phyloP scores from a whole-genome alignment of 2,888 invertebrate genomes.

The Pristionchus mayeri region DNA sequence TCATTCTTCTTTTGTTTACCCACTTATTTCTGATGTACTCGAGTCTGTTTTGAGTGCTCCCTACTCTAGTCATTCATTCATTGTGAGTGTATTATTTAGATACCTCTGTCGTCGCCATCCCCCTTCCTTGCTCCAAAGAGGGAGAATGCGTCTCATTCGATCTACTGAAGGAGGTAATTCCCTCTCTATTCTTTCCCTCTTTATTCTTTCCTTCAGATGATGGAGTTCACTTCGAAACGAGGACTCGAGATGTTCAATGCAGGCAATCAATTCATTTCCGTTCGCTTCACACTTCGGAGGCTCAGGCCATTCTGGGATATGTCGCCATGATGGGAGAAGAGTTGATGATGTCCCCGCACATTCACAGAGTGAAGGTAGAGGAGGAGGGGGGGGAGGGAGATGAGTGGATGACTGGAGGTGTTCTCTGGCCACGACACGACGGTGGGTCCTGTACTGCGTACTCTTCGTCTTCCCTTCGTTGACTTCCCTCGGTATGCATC shows the following conservation, averaged over 20 bases:
- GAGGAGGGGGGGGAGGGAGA: background rate
- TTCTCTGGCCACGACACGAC: constrained; percentile 64
- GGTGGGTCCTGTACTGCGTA: constrained; percentile 61
- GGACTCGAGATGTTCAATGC: too few species aligned
- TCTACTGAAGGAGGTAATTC: constrained; percentile 52
- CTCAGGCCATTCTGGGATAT: background rate
- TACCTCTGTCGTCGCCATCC: constrained; percentile 53
- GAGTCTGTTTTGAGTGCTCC: background rate
- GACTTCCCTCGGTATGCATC: constrained; percentile 87
- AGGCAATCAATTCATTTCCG: too few species aligned
- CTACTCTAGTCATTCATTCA: background rate
- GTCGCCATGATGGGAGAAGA: constrained; percentile 22
- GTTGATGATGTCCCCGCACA: background rate
- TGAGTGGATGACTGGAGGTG: constrained; percentile 51
- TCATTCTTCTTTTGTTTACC: too few species aligned
- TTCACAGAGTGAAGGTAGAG: constrained; percentile 5
- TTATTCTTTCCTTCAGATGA: constrained; percentile 58
- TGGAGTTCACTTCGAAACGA: constrained; percentile 53
- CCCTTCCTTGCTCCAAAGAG: constrained; percentile 50
- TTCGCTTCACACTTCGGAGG: background rate
- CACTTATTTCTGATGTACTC: background rate
- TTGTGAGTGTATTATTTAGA: constrained; percentile 24
- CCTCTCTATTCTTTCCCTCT: constrained; percentile 43
- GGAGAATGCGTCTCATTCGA: constrained; percentile 52
- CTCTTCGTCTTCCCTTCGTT: constrained; percentile 58